Percentiles rank a stretch among this genome's conserved stretches.
Evolutionary conservation across 2,797 vertebrate genomes (phyloP).

Genomic region (Platalea minor): DNA sequence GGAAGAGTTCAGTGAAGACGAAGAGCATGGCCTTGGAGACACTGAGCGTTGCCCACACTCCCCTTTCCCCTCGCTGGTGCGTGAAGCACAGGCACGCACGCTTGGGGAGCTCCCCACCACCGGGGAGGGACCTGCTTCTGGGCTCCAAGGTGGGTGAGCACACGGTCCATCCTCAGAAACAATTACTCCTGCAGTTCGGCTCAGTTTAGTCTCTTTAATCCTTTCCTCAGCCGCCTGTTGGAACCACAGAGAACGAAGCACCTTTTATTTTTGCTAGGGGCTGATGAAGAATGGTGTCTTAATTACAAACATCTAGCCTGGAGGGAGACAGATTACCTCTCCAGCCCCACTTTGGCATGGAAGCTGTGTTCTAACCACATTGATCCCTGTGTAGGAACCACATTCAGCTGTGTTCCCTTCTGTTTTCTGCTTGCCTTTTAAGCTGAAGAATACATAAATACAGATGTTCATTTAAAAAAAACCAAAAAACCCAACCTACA

Average conservation of each 20-base stretch:
- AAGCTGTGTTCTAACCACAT: not conserved
- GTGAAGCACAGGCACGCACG: fast-evolving
- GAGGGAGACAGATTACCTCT: not conserved
- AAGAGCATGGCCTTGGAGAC: not conserved
- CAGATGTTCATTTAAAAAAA: not conserved
- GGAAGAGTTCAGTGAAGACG: not conserved
- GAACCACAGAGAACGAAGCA: not conserved
- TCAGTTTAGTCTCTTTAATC: constrained; percentile 17
- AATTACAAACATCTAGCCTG: not conserved
- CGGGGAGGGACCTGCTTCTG: not conserved
- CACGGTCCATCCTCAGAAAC: not conserved
- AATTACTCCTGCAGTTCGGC: not conserved
- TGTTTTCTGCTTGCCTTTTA: not conserved
- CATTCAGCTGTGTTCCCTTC: not conserved
- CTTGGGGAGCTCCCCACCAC: fast-evolving
- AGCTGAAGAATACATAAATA: not conserved
- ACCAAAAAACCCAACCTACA: too few species aligned
- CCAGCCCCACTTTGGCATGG: not conserved
- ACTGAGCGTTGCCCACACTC: fast-evolving
- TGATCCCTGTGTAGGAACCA: not conserved
- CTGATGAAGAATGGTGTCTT: not conserved
- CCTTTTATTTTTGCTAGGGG: not conserved
- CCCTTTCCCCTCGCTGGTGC: not conserved
- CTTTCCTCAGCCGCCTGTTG: not conserved
- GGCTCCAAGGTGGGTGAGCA: not conserved